Base-by-base conservation (phyloP, 1,140 invertebrate species). In the Sinella curviseta region DNA sequence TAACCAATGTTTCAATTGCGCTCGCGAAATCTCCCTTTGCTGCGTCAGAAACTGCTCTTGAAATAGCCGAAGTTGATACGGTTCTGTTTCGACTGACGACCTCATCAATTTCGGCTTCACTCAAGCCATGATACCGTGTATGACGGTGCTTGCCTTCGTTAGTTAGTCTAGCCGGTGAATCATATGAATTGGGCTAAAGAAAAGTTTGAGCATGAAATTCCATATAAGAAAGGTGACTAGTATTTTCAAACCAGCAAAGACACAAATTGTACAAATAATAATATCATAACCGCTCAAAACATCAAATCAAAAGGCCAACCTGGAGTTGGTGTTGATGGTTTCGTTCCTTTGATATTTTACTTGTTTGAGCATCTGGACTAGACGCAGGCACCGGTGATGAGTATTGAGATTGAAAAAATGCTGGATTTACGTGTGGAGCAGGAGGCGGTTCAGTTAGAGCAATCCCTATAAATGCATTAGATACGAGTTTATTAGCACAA, bases 1-100 rank as follows among this genome's bases (percentile, higher is more conserved):
- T 99, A 2, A 98, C 96, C 79, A 99, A 88, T 4, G 98, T 99
- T 88, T 99, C 97, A 85, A 99, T 98, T 73, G 98, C 98, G 87
- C 95, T 97, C 0, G 95, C 94, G 88, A 96, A 98, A 88, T 99
- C 97, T 17, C 96, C 96, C 78, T 95, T 94, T 34, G 97, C 96
- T 0, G 98, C 98, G 89, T 99, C 98, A 48, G 96, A 95, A 16
- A 99, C 97, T 17, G 98, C 98, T 81, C 97, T 90, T 16, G 95
- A 94, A 81, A 99, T 99, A 1, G 98, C 97, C 39, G 94, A 97
- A 81, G 95, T 97, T 8, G 96, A 98, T 0, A 99, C 97, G 14
- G 97, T 99, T 81, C 97, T 91, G 88, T 99, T 99, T 82, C 98
- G 90, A 75, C 93, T 91, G 94, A 99, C 98, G 54, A 99, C 97